These are phyloP conservation scores for Sylvilagus bachmani DNA, from an alignment of 2,113 vertebrate species.

Conservation along the genomic window DNA sequence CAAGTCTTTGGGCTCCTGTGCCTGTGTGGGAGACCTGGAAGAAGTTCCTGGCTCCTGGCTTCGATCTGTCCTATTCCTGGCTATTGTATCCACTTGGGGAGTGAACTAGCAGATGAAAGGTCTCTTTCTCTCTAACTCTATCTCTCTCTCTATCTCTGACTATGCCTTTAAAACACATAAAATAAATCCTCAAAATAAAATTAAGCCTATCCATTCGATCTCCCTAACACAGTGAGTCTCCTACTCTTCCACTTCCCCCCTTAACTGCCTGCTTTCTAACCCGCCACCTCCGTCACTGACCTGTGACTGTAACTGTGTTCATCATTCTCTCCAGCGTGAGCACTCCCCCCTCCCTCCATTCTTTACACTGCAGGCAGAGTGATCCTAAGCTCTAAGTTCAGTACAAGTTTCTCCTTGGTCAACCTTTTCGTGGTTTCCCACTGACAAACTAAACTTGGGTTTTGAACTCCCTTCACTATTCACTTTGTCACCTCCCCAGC, in stretches of 20 bases:
- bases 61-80: too few relatives aligned
- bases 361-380: neutral
- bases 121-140: too few relatives aligned
- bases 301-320: neutral
- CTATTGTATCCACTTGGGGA: too few relatives aligned
- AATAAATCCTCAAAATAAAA: too few relatives aligned
- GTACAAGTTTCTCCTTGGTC: neutral
- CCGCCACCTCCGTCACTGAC: neutral
- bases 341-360: neutral
- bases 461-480: neutral
- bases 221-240: neutral
- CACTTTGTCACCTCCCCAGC: neutral
- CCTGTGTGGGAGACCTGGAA: too few relatives aligned
- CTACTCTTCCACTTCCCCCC: neutral
- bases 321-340: neutral
- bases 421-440: neutral
- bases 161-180: too few relatives aligned
- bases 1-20: too few relatives aligned
- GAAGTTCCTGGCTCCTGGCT: too few relatives aligned
- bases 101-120: too few relatives aligned
- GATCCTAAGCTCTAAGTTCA: neutral
- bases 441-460: neutral
- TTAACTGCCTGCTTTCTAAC: neutral
- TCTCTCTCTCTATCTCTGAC: too few relatives aligned
- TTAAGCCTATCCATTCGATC: neutral